Evolutionary conservation across 1,140 invertebrate genomes (phyloP), one percentile per base, ranked within the genome.

Genomic region (Amyelois transitella): DNA sequence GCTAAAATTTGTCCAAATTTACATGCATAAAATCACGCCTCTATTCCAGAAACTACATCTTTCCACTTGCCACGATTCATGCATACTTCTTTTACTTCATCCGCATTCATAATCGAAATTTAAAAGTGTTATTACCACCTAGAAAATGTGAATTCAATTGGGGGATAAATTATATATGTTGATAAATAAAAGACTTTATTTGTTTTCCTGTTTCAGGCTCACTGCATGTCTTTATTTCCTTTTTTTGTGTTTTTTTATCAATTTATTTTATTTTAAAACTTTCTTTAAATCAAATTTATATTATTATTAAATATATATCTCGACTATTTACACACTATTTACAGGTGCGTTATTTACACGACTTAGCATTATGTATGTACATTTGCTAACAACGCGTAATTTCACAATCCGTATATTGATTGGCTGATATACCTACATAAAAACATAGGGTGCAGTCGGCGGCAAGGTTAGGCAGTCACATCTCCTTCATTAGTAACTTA

Each of bases 281-380:
- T 79, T 82, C 66, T 82, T 82, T 76, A 78, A 78, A 83, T 76
- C 77, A 83, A 80, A 80, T 82, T 83, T 86, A 83, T 79, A 82
- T 72, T 82, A 78, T 69, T 78, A 77, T 81, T 80, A 77, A 81
- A 82, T 81, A 81, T 81, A 72, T 71, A 69, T 83, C 72, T 79
- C 68, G 58, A 69, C 67, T 86, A 86, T 86, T 81, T 81, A 86
- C 82, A 83, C 43, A 58, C 43, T 83, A 81, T 83, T 66, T 83
- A 83, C 80, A 81, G 43, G 58, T 62, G 57, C 24, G 43, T 60
- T 79, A 83, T 85, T 69, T 82, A 81, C 76, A 84, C 44, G 10
- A 47, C 44, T 44, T 54, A 62, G 55, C 51, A 47, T 53, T 58
- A 51, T 53, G 21, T 75, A 77, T 77, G 60, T 76, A 80, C 74